Conservation (phyloP, 2,888 invertebrate genomes). For the Pseudococcus longispinus region DNA sequence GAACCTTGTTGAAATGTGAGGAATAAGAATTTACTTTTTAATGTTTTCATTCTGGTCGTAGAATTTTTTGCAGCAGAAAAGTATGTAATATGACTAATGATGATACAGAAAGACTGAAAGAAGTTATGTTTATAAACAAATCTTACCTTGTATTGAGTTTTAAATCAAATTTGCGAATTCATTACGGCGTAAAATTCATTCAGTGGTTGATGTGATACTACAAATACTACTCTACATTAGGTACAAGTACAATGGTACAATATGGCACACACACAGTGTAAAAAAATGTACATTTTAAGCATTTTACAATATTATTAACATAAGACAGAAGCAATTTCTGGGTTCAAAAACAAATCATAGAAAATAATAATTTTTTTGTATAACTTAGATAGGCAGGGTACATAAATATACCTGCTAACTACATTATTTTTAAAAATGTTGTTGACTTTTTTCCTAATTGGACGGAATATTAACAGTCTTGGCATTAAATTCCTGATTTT, state of each 20-base stretch:
- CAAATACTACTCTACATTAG: not conserved
- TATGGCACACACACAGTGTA: conserved; percentile 13
- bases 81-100: not conserved
- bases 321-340: not conserved
- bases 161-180: not conserved
- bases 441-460: not conserved
- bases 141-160: not conserved
- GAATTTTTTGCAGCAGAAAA: not conserved
- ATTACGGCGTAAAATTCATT: not conserved
- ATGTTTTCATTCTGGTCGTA: not conserved
- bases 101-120: not conserved
- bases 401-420: not conserved
- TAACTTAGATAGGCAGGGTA: not conserved
- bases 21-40: not conserved
- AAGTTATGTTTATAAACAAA: not conserved
- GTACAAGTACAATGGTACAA: not conserved
- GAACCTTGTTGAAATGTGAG: not conserved
- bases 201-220: conserved; percentile 29
- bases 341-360: not conserved
- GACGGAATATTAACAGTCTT: conserved; percentile 15
- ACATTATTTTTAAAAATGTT: not conserved
- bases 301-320: not conserved
- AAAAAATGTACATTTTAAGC: conserved; percentile 18
- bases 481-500: not conserved
- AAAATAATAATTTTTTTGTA: not conserved